These are phyloP conservation scores for Ceratitis capitata DNA, from an alignment of 1,140 invertebrate genomes.

Conservation along the genomic window DNA sequence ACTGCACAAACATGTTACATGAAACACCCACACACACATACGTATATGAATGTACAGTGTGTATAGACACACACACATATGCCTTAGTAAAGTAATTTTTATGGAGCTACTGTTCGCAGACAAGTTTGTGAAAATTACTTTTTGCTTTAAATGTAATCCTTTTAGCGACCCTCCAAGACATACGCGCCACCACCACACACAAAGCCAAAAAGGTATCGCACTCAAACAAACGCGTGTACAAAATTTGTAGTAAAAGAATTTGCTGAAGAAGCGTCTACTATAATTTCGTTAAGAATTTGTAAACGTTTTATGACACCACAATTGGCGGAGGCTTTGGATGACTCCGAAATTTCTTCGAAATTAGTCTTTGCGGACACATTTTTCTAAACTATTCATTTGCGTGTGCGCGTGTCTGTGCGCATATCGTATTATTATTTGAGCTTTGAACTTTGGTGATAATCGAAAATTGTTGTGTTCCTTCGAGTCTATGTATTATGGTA, in stretches of 20 bases:
- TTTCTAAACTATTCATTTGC: not conserved
- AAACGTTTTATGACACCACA: constrained; percentile 2
- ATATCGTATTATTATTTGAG: not conserved
- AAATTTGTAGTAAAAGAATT: not conserved
- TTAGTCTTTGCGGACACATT: not conserved
- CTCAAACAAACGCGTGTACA: not conserved
- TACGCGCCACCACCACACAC: too few species aligned
- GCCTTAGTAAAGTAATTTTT: not conserved
- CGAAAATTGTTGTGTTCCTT: not conserved
- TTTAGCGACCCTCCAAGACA: not conserved
- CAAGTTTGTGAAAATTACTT: not conserved
- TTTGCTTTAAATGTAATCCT: not conserved
- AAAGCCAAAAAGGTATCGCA: not conserved
- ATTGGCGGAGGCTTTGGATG: not conserved
- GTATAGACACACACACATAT: not conserved
- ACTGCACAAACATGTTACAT: constrained; percentile 14
- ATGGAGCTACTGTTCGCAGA: not conserved
- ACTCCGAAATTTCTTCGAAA: not conserved
- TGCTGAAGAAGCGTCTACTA: not conserved
- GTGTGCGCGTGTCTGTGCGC: not conserved
- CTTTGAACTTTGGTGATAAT: not conserved
- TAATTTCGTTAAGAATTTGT: not conserved
- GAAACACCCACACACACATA: not conserved
- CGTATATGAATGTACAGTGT: not conserved
- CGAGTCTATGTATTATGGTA: not conserved